Evolutionary conservation across 1,140 invertebrate genomes (phyloP).

Genomic region (Probaryconus sp.): DNA sequence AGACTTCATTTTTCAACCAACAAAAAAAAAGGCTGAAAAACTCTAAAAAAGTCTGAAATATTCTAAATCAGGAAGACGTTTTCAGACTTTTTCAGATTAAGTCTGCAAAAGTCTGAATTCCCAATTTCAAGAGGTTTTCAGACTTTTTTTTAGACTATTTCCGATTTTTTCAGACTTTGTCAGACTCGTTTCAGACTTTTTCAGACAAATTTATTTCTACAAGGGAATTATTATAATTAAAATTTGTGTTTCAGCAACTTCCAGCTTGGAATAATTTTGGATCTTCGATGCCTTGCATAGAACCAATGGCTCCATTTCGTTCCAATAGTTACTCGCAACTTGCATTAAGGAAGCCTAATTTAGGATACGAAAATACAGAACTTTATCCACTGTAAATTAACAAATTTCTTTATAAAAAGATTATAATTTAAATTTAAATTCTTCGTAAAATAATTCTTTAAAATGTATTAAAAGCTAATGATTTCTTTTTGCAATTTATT

Average conservation of each 20-base stretch:
- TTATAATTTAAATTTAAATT: neutral
- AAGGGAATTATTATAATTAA: no score
- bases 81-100: no score
- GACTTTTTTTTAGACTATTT: no score
- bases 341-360: constrained; percentile 87
- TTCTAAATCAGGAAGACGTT: no score
- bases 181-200: no score
- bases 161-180: no score
- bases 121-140: no score
- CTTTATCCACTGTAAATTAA: constrained; percentile 68
- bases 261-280: constrained; percentile 80
- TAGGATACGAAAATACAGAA: constrained; percentile 86
- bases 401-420: neutral
- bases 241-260: constrained; percentile 78
- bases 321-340: constrained; percentile 69
- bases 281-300: constrained; percentile 67
- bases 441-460: neutral
- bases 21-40: no score
- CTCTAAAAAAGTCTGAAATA: neutral
- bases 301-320: constrained; percentile 64
- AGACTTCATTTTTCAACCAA: no score
- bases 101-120: no score
- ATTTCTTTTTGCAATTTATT: no score
- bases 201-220: no score
- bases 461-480: constrained; percentile 8